Conservation (phyloP, 2,797 vertebrate genomes). For the Urophycis tenuis region DNA sequence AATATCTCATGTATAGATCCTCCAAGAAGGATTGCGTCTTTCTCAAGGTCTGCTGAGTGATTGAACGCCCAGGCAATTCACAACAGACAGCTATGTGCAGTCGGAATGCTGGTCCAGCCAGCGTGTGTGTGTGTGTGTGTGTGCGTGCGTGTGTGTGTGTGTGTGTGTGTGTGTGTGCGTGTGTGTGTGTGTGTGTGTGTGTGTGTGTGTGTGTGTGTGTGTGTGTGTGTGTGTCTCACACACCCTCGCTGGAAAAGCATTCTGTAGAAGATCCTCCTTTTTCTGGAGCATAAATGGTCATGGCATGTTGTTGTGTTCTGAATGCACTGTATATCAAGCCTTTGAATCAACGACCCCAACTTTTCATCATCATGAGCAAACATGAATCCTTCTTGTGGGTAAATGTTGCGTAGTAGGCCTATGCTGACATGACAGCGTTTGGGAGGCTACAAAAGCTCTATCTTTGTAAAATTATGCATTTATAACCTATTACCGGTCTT, state of each 20-base stretch:
- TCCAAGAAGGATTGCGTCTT: neutral
- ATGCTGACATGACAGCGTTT: neutral
- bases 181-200: too few species aligned
- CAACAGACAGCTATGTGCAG: neutral
- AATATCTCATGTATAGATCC: neutral
- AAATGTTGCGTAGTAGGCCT: neutral
- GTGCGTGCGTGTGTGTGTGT: neutral
- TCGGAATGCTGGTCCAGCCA: neutral
- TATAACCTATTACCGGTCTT: slow-evolving; percentile 13
- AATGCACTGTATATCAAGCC: too few species aligned
- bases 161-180: neutral
- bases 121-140: neutral
- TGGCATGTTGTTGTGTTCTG: neutral
- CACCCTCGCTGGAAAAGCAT: neutral
- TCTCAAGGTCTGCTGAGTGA: neutral
- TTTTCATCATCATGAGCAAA: too few species aligned
- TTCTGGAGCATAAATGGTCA: neutral
- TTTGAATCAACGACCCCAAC: too few species aligned
- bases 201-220: too few species aligned
- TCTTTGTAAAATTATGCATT: slow-evolving; percentile 36
- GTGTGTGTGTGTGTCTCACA: too few species aligned
- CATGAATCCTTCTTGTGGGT: neutral
- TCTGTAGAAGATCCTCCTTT: neutral
- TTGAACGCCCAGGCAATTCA: neutral
- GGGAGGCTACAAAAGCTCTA: slow-evolving; percentile 7